Base-by-base conservation (phyloP, 92 coral and sea anemone genomes). In the Anthopleura xanthogrammica region DNA sequence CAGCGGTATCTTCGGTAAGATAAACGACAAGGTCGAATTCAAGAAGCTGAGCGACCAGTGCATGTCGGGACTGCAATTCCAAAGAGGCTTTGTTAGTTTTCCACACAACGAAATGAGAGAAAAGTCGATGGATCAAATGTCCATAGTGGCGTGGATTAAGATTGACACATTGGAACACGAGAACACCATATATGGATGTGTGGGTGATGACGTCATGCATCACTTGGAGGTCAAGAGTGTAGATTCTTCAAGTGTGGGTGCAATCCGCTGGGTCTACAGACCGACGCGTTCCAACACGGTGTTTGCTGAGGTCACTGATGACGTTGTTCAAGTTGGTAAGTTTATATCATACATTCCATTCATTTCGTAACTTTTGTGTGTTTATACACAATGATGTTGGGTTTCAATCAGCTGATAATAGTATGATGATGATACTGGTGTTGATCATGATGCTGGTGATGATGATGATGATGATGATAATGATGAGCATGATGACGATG, bases 141-240 rank as follows among this genome's bases (percentile, higher is more conserved):
- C 83, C 24, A 77, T 88, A 7, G 83, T 81, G 8, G 65, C 85
- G 6, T 88, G 91, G 91, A 79, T 88, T 13, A 88, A 88, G 76
- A 77, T 84, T 16, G 86, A 80, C 24, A 75, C 76, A 2, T 36
- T 88, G 54, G 65, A 77, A 48, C 88, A 78, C 24, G 77, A 72
- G 7, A 92, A 89, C 72, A 80, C 92, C 64, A 82, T 92, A 70
- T 92, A 89, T 84, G 87, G 90, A 14, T 83, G 92, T 78, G 77
- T 77, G 7, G 85, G 90, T 0, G 70, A 77, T 70, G 92, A 83
- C 50, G 91, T 85, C 52, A 82, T 64, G 72, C 95, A 92, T 20
- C 85, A 78, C 19, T 60, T 92, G 75, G 86, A 70, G 58, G 84
- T 89, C 20, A 81, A 72, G 60, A 56, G 70, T 1, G 60, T 58